Conservation (phyloP, 2,888 invertebrate genomes). For the Suillia variegata region DNA sequence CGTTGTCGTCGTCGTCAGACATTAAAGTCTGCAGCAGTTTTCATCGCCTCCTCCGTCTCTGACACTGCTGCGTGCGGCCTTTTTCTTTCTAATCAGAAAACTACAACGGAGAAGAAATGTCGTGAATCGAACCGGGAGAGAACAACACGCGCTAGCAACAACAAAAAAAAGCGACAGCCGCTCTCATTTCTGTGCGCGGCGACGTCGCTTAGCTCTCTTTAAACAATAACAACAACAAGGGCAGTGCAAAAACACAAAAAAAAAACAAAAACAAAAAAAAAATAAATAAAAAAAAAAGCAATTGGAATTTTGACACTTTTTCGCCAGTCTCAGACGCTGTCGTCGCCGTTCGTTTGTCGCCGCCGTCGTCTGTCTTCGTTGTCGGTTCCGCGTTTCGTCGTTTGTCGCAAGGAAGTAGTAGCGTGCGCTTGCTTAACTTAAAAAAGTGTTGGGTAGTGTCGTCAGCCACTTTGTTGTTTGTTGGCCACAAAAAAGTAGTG, state of each 20-base stretch:
- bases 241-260: no score
- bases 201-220: neutral
- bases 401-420: slow-evolving; percentile 19
- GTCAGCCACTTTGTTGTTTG: no score
- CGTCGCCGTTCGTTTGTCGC: neutral
- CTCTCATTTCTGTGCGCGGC: no score
- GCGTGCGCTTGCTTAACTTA: neutral
- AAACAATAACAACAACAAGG: slow-evolving; percentile 23
- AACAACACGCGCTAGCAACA: slow-evolving; percentile 1
- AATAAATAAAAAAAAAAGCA: slow-evolving; percentile 22
- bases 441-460: no score
- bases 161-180: slow-evolving; percentile 1
- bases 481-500: neutral
- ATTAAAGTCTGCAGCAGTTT: slow-evolving; percentile 9
- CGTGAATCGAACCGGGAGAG: neutral
- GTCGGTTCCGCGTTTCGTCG: neutral
- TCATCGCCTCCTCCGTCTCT: neutral
- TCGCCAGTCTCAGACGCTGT: neutral
- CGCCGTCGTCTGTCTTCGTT: neutral
- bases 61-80: no score
- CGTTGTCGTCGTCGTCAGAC: slow-evolving; percentile 22
- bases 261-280: no score
- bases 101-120: neutral
- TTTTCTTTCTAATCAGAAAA: neutral
- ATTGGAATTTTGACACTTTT: slow-evolving; percentile 33